Conservation (phyloP, 2,888 invertebrate genomes). For the Sialis fuliginosa region DNA sequence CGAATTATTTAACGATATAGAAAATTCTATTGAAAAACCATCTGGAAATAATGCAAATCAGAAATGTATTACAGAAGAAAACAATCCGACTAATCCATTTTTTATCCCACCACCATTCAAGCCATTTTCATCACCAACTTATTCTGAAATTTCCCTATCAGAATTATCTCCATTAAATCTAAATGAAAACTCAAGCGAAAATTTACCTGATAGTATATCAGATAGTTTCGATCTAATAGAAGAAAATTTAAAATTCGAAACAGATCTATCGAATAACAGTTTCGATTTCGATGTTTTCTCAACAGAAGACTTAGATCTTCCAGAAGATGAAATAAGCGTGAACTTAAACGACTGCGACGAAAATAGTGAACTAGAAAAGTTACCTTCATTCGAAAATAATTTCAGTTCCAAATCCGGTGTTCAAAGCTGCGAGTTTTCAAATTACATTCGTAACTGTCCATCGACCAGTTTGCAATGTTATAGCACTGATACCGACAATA, state of each 20-base stretch:
- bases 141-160: conserved; percentile 1
- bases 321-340: conserved; percentile 10
- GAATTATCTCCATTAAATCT: conserved; percentile 4
- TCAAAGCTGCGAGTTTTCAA: conserved; percentile 1
- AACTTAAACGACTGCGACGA: neutral
- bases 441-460: conserved; percentile 10
- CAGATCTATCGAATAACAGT: conserved; percentile 15
- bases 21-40: neutral
- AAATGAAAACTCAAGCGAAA: conserved; percentile 1
- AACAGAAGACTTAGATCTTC: conserved; percentile 13
- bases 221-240: neutral
- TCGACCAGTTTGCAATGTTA: conserved; percentile 11
- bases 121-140: conserved; percentile 4
- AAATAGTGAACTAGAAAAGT: conserved; percentile 1
- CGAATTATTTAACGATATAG: neutral
- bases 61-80: neutral
- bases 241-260: conserved; percentile 1
- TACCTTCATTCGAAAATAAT: conserved; percentile 6
- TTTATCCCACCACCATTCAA: conserved; percentile 15
- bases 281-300: conserved; percentile 16
- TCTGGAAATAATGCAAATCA: neutral
- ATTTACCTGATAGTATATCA: neutral
- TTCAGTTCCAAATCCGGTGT: conserved; percentile 1
- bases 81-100: conserved; percentile 10
- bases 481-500: neutral